Percentiles rank a stretch among this genome's conserved stretches.
These are phyloP conservation scores for Melinaea menophilus DNA, from an alignment of 2,888 invertebrate genomes.

Conservation along the genomic window DNA sequence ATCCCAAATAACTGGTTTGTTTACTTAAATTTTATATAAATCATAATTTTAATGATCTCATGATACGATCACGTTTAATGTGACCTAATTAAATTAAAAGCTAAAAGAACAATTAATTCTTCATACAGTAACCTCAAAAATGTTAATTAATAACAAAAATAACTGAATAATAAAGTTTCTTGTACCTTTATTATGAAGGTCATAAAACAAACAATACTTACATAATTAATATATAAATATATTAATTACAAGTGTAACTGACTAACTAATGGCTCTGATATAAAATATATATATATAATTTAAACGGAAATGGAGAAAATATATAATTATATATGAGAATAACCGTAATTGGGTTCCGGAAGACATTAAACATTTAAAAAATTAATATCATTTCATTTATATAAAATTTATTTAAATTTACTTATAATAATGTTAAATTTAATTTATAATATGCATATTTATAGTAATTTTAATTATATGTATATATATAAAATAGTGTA, in stretches of 20 bases:
- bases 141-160: background rate
- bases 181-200: too few relatives aligned
- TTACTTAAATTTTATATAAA: too few relatives aligned
- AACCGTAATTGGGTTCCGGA: slow-evolving; percentile 54
- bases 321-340: slow-evolving; percentile 63
- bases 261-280: slow-evolving; percentile 31
- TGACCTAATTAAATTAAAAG: slow-evolving; percentile 6
- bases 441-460: too few relatives aligned
- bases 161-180: too few relatives aligned
- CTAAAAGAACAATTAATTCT: slow-evolving; percentile 3
- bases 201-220: slow-evolving; percentile 38
- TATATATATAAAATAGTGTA: too few relatives aligned
- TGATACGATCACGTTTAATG: background rate
- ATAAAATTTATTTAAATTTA: too few relatives aligned
- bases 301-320: slow-evolving; percentile 63
- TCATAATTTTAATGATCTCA: background rate
- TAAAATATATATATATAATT: slow-evolving; percentile 46
- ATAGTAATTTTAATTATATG: too few relatives aligned
- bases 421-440: too few relatives aligned
- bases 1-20: too few relatives aligned
- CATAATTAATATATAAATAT: slow-evolving; percentile 51
- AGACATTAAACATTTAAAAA: slow-evolving; percentile 13
- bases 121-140: background rate
- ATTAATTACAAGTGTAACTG: slow-evolving; percentile 56
- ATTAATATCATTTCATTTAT: background rate